Evolutionary conservation across 2,888 invertebrate genomes (phyloP).

Genomic region (Drosophila infuscata): DNA sequence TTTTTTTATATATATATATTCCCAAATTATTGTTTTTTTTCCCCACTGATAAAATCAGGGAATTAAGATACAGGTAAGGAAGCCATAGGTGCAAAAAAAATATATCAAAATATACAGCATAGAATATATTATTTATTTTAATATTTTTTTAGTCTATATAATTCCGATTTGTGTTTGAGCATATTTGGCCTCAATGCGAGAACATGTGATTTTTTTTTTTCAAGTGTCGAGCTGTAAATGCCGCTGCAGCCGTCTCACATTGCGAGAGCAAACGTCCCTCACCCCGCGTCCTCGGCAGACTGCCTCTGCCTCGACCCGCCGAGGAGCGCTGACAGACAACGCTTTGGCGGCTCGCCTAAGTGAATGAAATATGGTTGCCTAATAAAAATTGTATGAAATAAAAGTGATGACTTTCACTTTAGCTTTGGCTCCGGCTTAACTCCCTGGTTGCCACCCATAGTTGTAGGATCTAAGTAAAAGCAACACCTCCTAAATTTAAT

Average conservation of each 20-base stretch:
- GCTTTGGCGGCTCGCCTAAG: conserved; percentile 65
- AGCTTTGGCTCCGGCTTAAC: conserved; percentile 29
- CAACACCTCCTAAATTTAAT: conserved; percentile 37
- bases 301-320: background rate
- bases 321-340: conserved; percentile 49
- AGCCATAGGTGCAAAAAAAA: background rate
- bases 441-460: conserved; percentile 14
- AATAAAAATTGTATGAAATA: conserved; percentile 79
- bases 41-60: background rate
- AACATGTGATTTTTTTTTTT: background rate
- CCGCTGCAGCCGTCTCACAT: conserved; percentile 38
- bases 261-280: background rate
- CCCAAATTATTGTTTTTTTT: background rate
- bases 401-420: conserved; percentile 81
- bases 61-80: background rate
- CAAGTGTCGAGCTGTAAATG: conserved; percentile 28
- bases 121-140: background rate
- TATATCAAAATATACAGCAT: background rate
- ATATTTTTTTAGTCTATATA: background rate
- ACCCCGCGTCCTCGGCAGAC: background rate
- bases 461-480: conserved; percentile 28
- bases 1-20: too few species aligned
- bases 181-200: background rate
- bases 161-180: background rate
- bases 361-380: conserved; percentile 78